Base-by-base conservation (phyloP, 2,113 vertebrate species). In the Prochilodus magdalenae region DNA sequence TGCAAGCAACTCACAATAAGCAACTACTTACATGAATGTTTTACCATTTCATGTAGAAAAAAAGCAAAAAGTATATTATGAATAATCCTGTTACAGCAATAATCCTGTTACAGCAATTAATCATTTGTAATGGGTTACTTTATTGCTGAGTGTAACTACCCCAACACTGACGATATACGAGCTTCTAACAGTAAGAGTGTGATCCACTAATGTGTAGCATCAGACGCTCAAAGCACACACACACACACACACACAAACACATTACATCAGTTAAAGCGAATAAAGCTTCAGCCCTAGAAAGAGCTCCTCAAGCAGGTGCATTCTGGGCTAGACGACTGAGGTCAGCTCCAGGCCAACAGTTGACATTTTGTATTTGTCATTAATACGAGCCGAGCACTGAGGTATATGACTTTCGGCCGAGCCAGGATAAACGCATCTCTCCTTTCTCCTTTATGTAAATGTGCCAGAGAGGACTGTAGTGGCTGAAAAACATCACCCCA, bases 341-440 rank as follows among this genome's bases (percentile, higher is more conserved):
- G 60, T 79, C 62, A 73, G 30, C 51, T 49, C 14, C 53, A 63
- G 47, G 51, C 27, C 77, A 74, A 29, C 16, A 67, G 76, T 44
- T 83, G 75, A 73, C 81, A 78, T 83, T 73, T 79, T 20, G 49
- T 73, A 57, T 59, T 62, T 79, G 44, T 73, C 67, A 83, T 73
- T 83, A 78, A 83, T 83, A 53, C 57, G 29, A 40, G 59, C 47
- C 1, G 4, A 66, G 66, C 44, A 27, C 27, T 20, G 22, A 62
- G 44, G 22, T 29, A 60, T 47, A 59, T 40, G 15, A 73, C 59
- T 18, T 18, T 70, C 55, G 11, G 27, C 57, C 24, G 30, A 26
- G 13, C 69, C 49, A 18, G n/a, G 29, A 55, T 29, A 24, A 36
- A 69, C 49, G 11, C 47, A 69, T 20, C 26, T 55, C 60, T 36